Base-by-base conservation (phyloP, 2,888 invertebrate genomes). In the Hyalella azteca region DNA sequence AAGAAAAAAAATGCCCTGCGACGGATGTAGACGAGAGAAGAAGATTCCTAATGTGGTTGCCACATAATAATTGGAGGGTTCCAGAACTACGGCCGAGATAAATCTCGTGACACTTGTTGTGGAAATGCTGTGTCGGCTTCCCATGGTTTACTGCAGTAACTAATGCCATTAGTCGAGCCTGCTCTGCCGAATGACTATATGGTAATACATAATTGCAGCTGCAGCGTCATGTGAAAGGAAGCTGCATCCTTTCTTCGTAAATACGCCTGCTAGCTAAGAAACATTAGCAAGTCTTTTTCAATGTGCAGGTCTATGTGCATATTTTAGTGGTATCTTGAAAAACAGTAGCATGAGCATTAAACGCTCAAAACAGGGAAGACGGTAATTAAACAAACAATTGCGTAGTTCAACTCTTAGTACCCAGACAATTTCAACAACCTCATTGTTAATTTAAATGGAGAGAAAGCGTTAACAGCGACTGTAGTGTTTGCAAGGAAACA, bases 11-110 rank as follows among this genome's bases (percentile, higher is more conserved):
- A 66, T 36, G 66, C 29, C 32, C 59, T 29, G 29, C 59, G 32
- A 59, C 59, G 26, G 59, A 59, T n/a, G 4, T 22, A 7, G 26
- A 32, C 32, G 29, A 36, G 19, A 15, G 36, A 15, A 7, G 36
- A 66, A 36, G 39, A 66, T 66, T 29, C 66, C 36, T 32, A 36
- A 66, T 66, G 66, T 19, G 66, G 66, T 66, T 66, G 32, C 66
- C 36, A 66, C 66, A 22, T 32, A 15, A 66, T 66, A 66, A 66
- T 66, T 66, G 66, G 0, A 39, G 29, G 66, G 66, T 36, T 36
- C 22, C 19, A 39, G 32, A 39, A 66, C 22, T 66, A 66, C 32
- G 15, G 36, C 39, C 36, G 29, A 29, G 29, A 66, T 66, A 66
- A 66, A 66, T 66, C 66, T 66, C n/a, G 26, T 19, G 19, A 13